Evolutionary conservation across 1,140 invertebrate genomes (phyloP), one percentile per base, ranked within the genome.

Genomic region (Aphelenchoides fujianensis): DNA sequence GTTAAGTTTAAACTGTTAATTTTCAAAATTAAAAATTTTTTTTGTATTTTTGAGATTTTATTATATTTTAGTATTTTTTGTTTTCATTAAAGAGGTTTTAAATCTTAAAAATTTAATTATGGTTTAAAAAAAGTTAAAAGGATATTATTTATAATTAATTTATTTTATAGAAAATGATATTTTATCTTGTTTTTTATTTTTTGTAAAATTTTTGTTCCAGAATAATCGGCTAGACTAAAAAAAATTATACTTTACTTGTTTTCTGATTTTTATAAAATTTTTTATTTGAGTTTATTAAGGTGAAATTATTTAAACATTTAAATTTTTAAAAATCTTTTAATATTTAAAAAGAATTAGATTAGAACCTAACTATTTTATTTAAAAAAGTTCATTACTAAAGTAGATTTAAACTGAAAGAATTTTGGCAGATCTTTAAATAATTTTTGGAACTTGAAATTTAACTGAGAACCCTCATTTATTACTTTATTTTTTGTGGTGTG

Each of bases 391-490:
- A 70, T 35, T 7, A 70, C 30, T 70, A 70, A 72, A 70, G 69
- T 70, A 48, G 12, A 72, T 71, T 70, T 75, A 76, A 73, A 73
- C 55, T 69, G 73, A 68, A 73, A 73, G 36, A 75, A 69, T 73
- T 53, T 75, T 75, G 71, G 71, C 73, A 76, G 71, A 27, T n/a
- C 23, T 70, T 41, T 75, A 70, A 73, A 76, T 74, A 31, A 76
- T 76, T 75, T 75, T 68, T 73, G 71, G 71, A 73, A 53, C 23
- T 75, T 73, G 71, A 71, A 53, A 23, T 37, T 71, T 75, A 73
- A 75, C 76, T 71, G 74, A 73, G 73, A 73, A 36, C 35, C 71
- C 71, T 73, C 74, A 23, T 76, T 73, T 36, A 69, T 76, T 73
- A n/a, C 71, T 73, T 73, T 70, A 19, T 70, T 75, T 73, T 69